These are phyloP conservation scores for Drosophila lutescens DNA, from an alignment of 2,888 invertebrate genomes.

Conservation along the genomic window DNA sequence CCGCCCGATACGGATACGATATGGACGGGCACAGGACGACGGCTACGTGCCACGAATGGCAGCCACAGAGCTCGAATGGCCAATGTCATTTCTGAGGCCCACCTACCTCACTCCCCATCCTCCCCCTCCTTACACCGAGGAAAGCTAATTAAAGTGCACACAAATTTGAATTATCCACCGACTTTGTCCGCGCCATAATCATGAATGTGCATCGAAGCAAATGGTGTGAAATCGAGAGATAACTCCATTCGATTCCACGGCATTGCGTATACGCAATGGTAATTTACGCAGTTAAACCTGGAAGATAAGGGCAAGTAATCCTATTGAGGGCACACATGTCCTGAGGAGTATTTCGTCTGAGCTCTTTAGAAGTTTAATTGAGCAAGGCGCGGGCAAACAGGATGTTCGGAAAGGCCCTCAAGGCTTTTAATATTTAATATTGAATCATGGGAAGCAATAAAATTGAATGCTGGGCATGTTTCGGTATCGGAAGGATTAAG, in stretches of 20 bases:
- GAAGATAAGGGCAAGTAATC: conserved; percentile 13
- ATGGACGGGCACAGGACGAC: conserved; percentile 61
- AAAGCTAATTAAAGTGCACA: conserved; percentile 76
- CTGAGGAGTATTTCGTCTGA: not conserved
- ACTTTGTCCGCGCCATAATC: conserved; percentile 47
- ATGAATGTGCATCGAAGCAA: conserved; percentile 53
- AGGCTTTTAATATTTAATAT: not conserved
- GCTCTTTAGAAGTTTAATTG: conserved; percentile 17
- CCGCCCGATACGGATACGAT: conserved; percentile 14
- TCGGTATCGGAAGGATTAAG: not conserved
- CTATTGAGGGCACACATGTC: not conserved
- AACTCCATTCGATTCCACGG: conserved; percentile 3
- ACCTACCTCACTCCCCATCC: not conserved
- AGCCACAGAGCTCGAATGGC: conserved; percentile 41
- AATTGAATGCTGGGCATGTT: not conserved
- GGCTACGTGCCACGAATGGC: conserved; percentile 56
- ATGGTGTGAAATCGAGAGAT: conserved; percentile 59
- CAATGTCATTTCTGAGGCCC: conserved; percentile 34
- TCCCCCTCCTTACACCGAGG: conserved; percentile 26
- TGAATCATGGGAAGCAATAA: not conserved
- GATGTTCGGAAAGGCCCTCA: not conserved
- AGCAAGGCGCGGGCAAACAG: not conserved
- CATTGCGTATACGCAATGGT: conserved; percentile 25
- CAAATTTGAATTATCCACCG: conserved; percentile 72
- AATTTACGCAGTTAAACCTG: conserved; percentile 1